These are phyloP conservation scores for Limonius californicus DNA, from an alignment of 1,140 invertebrate genomes.

Conservation along the genomic window DNA sequence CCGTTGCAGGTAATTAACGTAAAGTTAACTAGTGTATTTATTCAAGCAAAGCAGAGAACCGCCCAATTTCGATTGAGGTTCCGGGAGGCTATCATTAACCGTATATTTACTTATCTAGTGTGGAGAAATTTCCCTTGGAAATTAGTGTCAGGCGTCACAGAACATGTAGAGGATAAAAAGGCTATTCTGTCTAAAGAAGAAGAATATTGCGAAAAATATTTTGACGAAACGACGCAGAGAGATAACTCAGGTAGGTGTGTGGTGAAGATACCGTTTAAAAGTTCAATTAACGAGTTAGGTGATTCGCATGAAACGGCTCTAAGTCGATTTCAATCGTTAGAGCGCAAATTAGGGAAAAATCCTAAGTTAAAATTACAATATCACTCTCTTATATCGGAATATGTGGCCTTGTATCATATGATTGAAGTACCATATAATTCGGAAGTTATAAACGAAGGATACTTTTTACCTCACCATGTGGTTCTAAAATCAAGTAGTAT, in stretches of 20 bases:
- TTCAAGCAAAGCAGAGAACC: too few species aligned
- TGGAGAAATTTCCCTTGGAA: too few species aligned
- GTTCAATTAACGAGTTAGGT: neutral
- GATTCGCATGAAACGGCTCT: conserved; percentile 13
- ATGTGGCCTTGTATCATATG: conserved; percentile 35
- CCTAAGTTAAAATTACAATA: conserved; percentile 28
- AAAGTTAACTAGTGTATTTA: too few species aligned
- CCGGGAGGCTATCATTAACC: too few species aligned
- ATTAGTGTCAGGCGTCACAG: too few species aligned
- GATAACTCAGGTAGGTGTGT: conserved; percentile 32
- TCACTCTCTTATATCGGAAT: conserved; percentile 37
- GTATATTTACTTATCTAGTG: too few species aligned
- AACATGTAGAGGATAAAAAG: too few species aligned
- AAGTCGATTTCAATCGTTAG: conserved; percentile 13
- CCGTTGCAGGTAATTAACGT: too few species aligned
- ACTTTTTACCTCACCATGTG: conserved; percentile 38
- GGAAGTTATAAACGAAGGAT: conserved; percentile 14
- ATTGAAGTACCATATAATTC: neutral
- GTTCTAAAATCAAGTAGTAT: conserved; percentile 30
- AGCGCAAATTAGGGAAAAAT: conserved; percentile 17
- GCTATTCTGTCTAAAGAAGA: too few species aligned
- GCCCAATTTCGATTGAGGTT: too few species aligned
- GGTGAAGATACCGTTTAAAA: conserved; percentile 23
- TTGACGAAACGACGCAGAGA: conserved; percentile 22
- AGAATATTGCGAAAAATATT: conserved; percentile 16